These are phyloP conservation scores for Pemphigus obesinymphae DNA, from an alignment of 1,140 invertebrate species.

Conservation along the genomic window DNA sequence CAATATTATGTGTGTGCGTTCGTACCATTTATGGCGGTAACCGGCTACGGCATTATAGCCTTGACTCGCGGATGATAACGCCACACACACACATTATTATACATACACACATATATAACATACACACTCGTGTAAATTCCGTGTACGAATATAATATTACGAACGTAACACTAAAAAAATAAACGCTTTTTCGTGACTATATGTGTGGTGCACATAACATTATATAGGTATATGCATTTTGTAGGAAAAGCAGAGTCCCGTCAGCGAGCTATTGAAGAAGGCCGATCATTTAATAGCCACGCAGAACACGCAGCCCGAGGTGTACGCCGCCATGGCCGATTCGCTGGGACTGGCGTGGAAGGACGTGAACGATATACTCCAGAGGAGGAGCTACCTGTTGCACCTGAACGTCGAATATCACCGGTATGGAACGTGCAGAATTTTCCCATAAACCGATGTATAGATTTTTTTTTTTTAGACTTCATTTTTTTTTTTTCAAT, in stretches of 20 bases:
- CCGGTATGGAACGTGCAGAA: constrained; percentile 50
- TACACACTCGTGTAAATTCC: background rate
- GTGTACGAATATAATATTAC: background rate
- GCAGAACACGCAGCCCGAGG: constrained; percentile 66
- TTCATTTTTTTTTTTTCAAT: background rate
- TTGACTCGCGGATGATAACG: background rate
- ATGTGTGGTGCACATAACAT: background rate
- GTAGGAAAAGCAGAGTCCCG: constrained; percentile 83
- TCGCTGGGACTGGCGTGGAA: constrained; percentile 82
- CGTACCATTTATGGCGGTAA: constrained; percentile 34
- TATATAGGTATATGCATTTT: constrained; percentile 44
- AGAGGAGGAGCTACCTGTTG: constrained; percentile 70
- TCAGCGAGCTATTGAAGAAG: constrained; percentile 79
- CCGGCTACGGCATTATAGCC: background rate
- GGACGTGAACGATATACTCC: constrained; percentile 75
- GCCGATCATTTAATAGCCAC: constrained; percentile 78
- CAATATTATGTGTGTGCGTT: background rate
- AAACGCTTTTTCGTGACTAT: background rate
- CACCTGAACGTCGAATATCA: constrained; percentile 71
- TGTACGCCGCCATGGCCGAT: constrained; percentile 88
- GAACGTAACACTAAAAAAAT: background rate
- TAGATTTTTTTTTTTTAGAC: no score
- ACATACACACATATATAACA: background rate
- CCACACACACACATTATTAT: background rate
- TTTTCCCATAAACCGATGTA: background rate